Evolutionary conservation across 2,888 invertebrate genomes (phyloP).

Genomic region (Lithosia quadra): DNA sequence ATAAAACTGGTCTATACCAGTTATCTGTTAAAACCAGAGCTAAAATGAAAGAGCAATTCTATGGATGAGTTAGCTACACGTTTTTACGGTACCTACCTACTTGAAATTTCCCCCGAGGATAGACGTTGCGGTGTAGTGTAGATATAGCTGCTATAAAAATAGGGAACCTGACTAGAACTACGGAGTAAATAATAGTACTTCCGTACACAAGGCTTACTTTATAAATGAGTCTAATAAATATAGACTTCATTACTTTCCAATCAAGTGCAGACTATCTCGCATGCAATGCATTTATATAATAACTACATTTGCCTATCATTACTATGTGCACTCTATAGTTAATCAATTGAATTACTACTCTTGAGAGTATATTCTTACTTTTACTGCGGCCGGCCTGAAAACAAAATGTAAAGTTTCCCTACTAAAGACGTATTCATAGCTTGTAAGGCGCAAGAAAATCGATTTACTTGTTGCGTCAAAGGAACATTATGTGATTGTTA

Average conservation of each 20-base stretch:
- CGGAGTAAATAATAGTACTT: background rate
- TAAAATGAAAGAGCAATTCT: conserved; percentile 2
- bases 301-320: background rate
- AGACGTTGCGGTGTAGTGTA: background rate
- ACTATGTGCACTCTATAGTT: background rate
- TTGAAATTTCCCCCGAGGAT: conserved; percentile 8
- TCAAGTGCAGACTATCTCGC: background rate
- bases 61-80: background rate
- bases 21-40: background rate
- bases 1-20: background rate
- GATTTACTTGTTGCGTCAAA: conserved; percentile 2
- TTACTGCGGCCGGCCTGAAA: background rate
- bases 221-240: background rate
- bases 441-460: background rate
- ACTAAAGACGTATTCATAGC: background rate
- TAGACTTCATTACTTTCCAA: background rate
- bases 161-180: background rate
- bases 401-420: background rate
- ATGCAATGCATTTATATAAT: background rate
- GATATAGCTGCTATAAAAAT: background rate
- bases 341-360: background rate
- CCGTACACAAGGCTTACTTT: background rate
- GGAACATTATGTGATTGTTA: conserved; percentile 1
- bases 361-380: background rate
- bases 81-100: background rate